Base-by-base conservation (phyloP, 2,888 invertebrate species). In the Heliconius erato region DNA sequence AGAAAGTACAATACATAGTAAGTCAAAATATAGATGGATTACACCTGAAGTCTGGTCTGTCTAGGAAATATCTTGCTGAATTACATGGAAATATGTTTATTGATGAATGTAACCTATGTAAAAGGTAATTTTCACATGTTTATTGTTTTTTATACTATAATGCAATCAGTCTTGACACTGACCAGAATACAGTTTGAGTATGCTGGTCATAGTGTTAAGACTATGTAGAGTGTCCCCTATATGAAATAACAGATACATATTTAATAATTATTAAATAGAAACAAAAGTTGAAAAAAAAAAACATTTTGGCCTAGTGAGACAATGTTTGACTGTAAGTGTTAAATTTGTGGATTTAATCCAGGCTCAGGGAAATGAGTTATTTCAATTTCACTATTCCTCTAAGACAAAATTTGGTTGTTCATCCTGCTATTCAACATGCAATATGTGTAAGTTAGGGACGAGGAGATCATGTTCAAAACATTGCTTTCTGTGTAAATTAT, bases 11-110 rank as follows among this genome's bases (percentile, higher is more conserved):
- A 86, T 99, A 98, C 90, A 97, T 99, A 59, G 97, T 99, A 35
- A 99, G 99, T 89, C 99, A 99, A 94, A 99, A 99, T 94, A 99
- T 99, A 87, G 99, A 99, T 96, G 99, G 99, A 0, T 96, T 99
- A 77, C 99, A 99, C 94, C 94, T 99, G 80, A 97, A 98, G 88
- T 99, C 99, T 12, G 99, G 99, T 6, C 94, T 99, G 84, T 96
- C 97, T 0, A 96, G 99, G 83, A 97, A 97, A 87, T 95, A 97
- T 90, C 94, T 99, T 84, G 97, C 99, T 16, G 99, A 99, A 94
- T 96, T 99, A 74, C 99, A 99, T 96, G 99, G 99, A 2, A 99
- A 99, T 92, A 99, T 99, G 98, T 99, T 99, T 94, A 97, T 98
- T 59, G 99, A 99, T 91, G 98, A 99, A 91, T 99, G 99, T 91